phyloP scores from a whole-genome alignment of 92 coral and sea anemone genomes.

The Zoanthus sociatus region DNA sequence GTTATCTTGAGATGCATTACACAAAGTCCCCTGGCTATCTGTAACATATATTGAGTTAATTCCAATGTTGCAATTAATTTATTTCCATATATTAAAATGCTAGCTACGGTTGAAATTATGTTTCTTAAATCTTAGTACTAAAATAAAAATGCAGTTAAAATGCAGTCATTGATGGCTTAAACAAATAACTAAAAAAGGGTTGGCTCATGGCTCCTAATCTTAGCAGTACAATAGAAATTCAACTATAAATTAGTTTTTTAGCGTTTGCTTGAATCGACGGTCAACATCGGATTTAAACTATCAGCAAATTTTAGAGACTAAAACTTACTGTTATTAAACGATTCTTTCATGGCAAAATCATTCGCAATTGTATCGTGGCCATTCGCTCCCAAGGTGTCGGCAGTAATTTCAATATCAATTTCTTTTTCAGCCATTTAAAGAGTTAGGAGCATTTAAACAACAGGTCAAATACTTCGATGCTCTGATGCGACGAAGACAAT shows the following conservation, averaged over 20 bases:
- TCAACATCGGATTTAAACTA: background rate
- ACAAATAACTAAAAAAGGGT: background rate
- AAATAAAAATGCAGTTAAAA: too few relatives aligned
- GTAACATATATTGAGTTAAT: background rate
- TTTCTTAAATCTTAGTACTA: too few relatives aligned
- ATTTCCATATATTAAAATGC: too few relatives aligned
- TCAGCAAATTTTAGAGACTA: background rate
- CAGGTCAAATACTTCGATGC: background rate
- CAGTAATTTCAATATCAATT: background rate
- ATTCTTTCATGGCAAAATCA: background rate
- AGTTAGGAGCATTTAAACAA: background rate
- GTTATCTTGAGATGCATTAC: background rate
- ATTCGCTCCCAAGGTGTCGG: background rate
- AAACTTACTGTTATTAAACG: background rate
- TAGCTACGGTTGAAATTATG: too few relatives aligned
- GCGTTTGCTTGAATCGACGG: background rate
- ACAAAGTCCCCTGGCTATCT: background rate
- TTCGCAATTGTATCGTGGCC: background rate
- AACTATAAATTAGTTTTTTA: background rate
- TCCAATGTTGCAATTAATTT: too few relatives aligned
- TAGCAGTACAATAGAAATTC: background rate
- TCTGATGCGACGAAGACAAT: too few relatives aligned
- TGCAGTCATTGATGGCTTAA: too few relatives aligned
- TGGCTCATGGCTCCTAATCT: background rate
- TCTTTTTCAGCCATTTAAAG: background rate